phyloP scores from a whole-genome alignment of 2,113 vertebrate species.

The Colistium nudipinnis region DNA sequence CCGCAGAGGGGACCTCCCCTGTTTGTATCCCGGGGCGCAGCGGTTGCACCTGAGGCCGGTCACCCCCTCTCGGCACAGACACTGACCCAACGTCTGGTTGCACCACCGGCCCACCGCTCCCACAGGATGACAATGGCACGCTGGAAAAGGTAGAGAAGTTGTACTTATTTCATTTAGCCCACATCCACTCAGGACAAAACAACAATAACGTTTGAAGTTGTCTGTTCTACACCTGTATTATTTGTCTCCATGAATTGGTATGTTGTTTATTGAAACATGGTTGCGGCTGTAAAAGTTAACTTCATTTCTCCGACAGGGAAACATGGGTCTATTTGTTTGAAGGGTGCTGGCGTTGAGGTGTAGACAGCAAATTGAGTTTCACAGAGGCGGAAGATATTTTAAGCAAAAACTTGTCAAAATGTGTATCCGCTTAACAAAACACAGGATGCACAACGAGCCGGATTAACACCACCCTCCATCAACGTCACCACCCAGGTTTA shows the following conservation, averaged over 20 bases:
- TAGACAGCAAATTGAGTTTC: too few species aligned
- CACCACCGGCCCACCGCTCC: constrained; percentile 86
- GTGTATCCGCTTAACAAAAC: background rate
- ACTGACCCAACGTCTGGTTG: constrained; percentile 91
- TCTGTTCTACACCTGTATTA: too few species aligned
- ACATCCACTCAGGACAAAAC: too few species aligned
- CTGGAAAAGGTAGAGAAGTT: constrained; percentile 62
- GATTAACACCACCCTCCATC: constrained; percentile 27
- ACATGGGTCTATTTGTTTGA: background rate
- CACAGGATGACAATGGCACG: constrained; percentile 89
- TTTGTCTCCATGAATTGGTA: too few species aligned
- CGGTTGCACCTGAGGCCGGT: constrained; percentile 87
- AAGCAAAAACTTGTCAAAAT: background rate
- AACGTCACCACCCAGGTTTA: constrained; percentile 3
- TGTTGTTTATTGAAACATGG: too few species aligned
- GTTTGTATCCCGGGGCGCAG: constrained; percentile 87
- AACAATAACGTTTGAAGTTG: too few species aligned
- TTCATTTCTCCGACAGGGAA: too few species aligned
- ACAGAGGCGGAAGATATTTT: background rate
- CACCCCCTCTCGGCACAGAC: constrained; percentile 88
- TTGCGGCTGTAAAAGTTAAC: too few species aligned
- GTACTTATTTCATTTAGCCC: background rate
- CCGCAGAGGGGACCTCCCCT: constrained; percentile 85
- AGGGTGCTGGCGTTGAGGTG: background rate
- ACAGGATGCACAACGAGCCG: constrained; percentile 13